Percentiles rank a stretch among this genome's conserved stretches.
Evolutionary conservation across 2,888 invertebrate species (phyloP).

Genomic region (Cryptus viduatorius): DNA sequence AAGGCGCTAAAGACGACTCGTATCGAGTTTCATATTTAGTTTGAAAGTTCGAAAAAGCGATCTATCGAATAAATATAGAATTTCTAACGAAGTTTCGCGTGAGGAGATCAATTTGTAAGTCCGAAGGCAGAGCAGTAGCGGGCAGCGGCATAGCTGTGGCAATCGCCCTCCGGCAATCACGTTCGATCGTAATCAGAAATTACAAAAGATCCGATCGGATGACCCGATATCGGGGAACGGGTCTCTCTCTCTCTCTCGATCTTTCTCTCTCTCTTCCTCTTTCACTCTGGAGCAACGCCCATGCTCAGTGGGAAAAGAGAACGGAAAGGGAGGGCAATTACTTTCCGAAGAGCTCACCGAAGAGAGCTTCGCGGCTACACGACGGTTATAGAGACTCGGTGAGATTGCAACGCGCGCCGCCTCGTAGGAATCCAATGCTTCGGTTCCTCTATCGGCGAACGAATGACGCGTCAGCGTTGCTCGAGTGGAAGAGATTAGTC

Average conservation of each 20-base stretch:
- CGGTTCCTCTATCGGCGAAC: conserved; percentile 53
- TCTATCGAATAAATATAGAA: conserved; percentile 3
- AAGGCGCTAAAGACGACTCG: not conserved
- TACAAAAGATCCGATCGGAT: conserved; percentile 51
- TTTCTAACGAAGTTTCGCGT: conserved; percentile 9
- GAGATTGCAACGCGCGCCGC: conserved; percentile 13
- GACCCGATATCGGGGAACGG: conserved; percentile 39
- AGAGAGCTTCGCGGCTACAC: not conserved
- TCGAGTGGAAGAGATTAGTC: conserved; percentile 79
- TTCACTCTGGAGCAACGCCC: conserved; percentile 8
- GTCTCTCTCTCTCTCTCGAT: too few species aligned
- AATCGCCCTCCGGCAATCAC: conserved; percentile 38
- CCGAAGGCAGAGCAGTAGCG: not conserved
- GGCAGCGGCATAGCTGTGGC: conserved; percentile 8
- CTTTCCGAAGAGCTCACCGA: conserved; percentile 31
- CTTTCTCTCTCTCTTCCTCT: too few species aligned
- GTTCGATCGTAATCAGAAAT: conserved; percentile 55
- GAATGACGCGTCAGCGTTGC: conserved; percentile 74
- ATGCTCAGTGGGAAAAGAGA: conserved; percentile 20
- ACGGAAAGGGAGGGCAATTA: conserved; percentile 37
- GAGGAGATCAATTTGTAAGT: conserved; percentile 42
- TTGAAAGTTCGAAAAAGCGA: not conserved
- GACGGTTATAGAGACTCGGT: not conserved
- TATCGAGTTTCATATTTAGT: not conserved
- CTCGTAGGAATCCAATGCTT: conserved; percentile 18